Evolutionary conservation across 2,888 invertebrate species (phyloP).

Genomic region (Andrena trimmerana): DNA sequence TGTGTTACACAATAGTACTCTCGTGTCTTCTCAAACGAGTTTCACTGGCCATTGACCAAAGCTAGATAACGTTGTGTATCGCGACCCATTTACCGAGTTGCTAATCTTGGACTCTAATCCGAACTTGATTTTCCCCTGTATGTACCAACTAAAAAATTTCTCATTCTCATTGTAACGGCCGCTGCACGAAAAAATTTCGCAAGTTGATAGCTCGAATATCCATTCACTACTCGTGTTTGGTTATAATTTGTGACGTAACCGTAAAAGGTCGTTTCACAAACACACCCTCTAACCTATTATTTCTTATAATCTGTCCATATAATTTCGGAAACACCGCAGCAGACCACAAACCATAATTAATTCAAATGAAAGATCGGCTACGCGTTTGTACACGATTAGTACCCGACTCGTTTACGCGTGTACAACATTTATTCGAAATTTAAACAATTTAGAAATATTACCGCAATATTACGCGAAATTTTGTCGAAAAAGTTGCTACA

Average conservation of each 20-base stretch:
- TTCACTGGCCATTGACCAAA: slow-evolving; percentile 72
- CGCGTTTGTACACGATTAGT: neutral
- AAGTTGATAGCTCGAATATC: too few relatives aligned
- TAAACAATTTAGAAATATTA: neutral
- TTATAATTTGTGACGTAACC: slow-evolving; percentile 14
- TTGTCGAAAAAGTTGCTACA: neutral
- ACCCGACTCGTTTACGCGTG: too few relatives aligned
- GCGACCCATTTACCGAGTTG: slow-evolving; percentile 67
- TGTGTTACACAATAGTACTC: slow-evolving; percentile 58
- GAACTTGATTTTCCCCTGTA: slow-evolving; percentile 57
- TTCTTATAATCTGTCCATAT: neutral
- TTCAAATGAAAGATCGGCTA: neutral
- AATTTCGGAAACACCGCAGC: too few relatives aligned
- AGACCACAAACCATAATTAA: neutral
- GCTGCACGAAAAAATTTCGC: neutral
- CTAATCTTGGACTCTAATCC: slow-evolving; percentile 65
- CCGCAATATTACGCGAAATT: too few relatives aligned
- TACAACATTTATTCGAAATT: neutral
- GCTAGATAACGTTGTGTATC: slow-evolving; percentile 67
- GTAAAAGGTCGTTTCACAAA: neutral
- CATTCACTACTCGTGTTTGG: neutral
- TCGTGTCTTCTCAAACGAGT: slow-evolving; percentile 57
- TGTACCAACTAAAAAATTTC: slow-evolving; percentile 18
- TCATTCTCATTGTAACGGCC: neutral
- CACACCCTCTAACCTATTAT: neutral